Evolutionary conservation across 2,888 invertebrate genomes (phyloP), one percentile per base, ranked within the genome.

Genomic region (Cheilosia vulpina): DNA sequence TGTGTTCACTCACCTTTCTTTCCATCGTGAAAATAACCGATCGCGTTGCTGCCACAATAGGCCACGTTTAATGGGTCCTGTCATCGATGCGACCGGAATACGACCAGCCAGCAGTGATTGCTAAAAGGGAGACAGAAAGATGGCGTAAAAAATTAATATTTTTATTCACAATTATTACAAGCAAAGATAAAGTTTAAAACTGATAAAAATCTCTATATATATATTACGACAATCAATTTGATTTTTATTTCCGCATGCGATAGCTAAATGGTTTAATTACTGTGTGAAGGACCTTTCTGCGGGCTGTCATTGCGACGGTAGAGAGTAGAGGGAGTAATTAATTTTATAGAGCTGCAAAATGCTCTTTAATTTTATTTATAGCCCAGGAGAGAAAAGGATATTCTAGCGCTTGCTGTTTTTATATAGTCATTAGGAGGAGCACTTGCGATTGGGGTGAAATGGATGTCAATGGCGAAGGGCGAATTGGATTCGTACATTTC

Each of bases 31-130:
- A 92, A 94, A 94, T 69, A 94, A 91, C 87, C 94, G 93, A 90
- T 95, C 94, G 79, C 94, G 91, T 89, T 94, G 94, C 90, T 94
- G 94, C 94, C 94, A 94, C 78, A 95, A 92, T 60, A 95, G 92
- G 79, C 95, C 95, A 75, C 94, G 93, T 90, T 94, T 95, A 89
- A 95, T 94, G 87, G 94, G 94, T 88, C 94, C 94, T 84, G 92
- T 92, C 91, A 92, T 92, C 81, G 93, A 91, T 89, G 91, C 93
- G 91, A 91, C 93, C 88, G 90, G 93, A 91, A 92, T 91, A 76
- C 91, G 91, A 79, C 92, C 92, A 60, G 91, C 91, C 52, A 92
- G 87, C 87, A 92, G 88, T 62, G 92, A 91, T 90, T 92, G 92
- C 92, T 92, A 89, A 68, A 85, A 84, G 57, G 19, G 7, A 24